Conservation (phyloP, 1,140 invertebrate species). For the Melitaea cinxia region DNA sequence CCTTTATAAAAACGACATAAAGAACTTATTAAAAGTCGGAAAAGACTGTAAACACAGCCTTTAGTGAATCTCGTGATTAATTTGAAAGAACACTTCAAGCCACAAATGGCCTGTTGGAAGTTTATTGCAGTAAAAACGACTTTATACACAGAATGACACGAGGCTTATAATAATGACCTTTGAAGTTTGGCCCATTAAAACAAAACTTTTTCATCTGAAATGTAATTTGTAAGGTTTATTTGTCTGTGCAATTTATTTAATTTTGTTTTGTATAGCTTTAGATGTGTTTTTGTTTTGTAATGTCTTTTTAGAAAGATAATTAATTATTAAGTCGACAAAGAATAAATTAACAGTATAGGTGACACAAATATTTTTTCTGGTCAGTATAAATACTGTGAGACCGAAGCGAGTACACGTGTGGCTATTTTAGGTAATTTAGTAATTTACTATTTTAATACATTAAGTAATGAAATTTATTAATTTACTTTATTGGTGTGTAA, state of each 20-base stretch:
- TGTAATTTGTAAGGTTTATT: constrained; percentile 16
- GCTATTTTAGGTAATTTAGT: too few relatives aligned
- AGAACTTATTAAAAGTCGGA: constrained; percentile 37
- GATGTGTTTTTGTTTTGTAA: not conserved
- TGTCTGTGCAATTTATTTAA: constrained; percentile 16
- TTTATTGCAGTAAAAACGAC: constrained; percentile 49
- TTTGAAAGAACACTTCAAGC: constrained; percentile 38
- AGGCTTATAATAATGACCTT: constrained; percentile 46
- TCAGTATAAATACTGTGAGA: too few relatives aligned
- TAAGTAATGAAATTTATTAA: too few relatives aligned
- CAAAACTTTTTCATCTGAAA: constrained; percentile 24
- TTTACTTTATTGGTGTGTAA: too few relatives aligned
- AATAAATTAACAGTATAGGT: too few relatives aligned
- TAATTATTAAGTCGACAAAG: constrained; percentile 7
- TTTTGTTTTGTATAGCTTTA: not conserved
- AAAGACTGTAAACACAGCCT: constrained; percentile 37
- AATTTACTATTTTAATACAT: too few relatives aligned
- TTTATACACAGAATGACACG: constrained; percentile 44
- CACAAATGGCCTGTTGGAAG: constrained; percentile 47
- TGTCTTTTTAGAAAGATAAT: not conserved
- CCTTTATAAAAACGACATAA: constrained; percentile 18
- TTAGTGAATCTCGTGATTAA: constrained; percentile 40
- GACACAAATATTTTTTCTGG: too few relatives aligned
- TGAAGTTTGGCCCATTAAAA: constrained; percentile 42
- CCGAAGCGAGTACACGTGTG: too few relatives aligned